Base-by-base conservation (phyloP, 1,140 invertebrate species). In the Diploscapter pachys region DNA sequence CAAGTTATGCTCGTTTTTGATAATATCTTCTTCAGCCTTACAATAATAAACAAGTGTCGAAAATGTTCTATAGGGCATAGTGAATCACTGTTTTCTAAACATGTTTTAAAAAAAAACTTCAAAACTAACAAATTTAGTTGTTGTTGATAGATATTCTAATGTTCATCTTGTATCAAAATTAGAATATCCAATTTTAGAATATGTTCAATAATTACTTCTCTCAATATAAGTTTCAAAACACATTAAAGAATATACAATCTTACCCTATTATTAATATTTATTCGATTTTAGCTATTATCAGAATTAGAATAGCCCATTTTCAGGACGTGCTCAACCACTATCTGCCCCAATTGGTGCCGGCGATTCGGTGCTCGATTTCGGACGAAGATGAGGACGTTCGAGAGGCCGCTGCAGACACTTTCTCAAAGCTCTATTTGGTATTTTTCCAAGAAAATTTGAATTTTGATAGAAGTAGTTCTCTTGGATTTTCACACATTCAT, bases 351-450 rank as follows among this genome's bases (percentile, higher is more conserved):
- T 63, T 76, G 2, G 75, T 76, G 4, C 48, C 31, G 5, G 69
- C 75, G 4, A 65, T 76, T 56, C 62, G 70, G 3, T 53, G 51
- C 55, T 13, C 95, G 3, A 88, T 98, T 31, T 93, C 92, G 82
- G 96, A 98, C 90, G 92, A 93, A 0, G 85, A 95, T 76, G 91
- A 93, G 3, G 93, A 95, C 88, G 95, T 99, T 5, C 89, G 96
- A 64, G 89, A 92, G 86, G 95, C 95, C 48, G 96, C 96, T 4
- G 95, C 96, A 5, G 92, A 93, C 83, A 96, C 96, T 0, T 99
- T 99, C 87, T 95, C 97, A 83, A 93, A 92, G 82, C 89, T 98
- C 59, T 95, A 99, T 51, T 53, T 59, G 9, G 73, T 76, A 9
- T 31, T 52, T 70, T 65, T 2, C 13, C 13, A 13, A 13, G 13